Conservation (phyloP, 2,888 invertebrate genomes). For the Muscina levida region DNA sequence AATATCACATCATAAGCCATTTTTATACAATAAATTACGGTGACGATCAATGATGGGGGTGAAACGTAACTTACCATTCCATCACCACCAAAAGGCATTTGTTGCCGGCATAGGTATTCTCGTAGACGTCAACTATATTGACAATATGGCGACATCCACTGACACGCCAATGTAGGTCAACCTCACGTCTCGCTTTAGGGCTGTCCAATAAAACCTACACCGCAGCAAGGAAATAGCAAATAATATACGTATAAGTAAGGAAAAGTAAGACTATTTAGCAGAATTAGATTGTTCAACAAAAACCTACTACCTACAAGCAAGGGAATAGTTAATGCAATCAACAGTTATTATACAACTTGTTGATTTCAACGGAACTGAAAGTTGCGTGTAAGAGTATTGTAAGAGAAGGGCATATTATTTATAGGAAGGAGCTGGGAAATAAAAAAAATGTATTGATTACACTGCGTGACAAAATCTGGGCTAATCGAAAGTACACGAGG, state of each 20-base stretch:
- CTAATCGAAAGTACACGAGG: no score
- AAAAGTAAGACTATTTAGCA: no score
- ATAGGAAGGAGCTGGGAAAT: no score
- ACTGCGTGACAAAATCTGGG: no score
- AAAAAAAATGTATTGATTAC: no score
- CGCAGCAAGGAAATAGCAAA: background rate
- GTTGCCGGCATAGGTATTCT: conserved; percentile 95
- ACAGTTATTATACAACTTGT: no score
- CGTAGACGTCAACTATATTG: conserved; percentile 93
- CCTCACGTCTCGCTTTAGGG: conserved; percentile 95
- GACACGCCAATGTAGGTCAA: conserved; percentile 96
- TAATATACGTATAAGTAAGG: background rate
- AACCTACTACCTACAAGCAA: no score
- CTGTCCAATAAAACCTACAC: conserved; percentile 92
- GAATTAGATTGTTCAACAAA: no score
- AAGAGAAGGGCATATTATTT: no score
- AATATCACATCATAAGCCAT: background rate
- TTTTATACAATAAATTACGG: background rate
- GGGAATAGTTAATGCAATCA: no score
- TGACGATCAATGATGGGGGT: background rate
- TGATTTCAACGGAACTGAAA: no score
- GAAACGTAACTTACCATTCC: conserved; percentile 89
- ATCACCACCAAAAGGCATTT: conserved; percentile 98
- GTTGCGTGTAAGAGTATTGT: no score
- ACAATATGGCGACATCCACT: conserved; percentile 96